Evolutionary conservation across 2,113 vertebrate genomes (phyloP), one percentile per base, ranked within the genome.

Genomic region (Cebidichthys violaceus): DNA sequence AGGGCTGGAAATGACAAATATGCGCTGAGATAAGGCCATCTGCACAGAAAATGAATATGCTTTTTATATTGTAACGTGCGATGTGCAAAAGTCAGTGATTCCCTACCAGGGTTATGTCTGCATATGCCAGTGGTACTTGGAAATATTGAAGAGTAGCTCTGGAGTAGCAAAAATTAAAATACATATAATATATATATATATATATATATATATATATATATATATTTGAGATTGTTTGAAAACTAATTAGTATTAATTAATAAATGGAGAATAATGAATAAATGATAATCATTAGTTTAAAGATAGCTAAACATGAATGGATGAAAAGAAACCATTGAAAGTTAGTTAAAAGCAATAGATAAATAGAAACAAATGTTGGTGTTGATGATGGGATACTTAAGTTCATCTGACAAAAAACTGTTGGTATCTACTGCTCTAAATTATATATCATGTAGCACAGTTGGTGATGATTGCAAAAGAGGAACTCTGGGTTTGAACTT

Each of bases 11-110:
- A 55, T 52, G 10, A 64, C 1, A 57, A 68, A 41, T 52, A 37
- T 55, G 52, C 33, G 11, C 9, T 73, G 62, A 65, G 55, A 80
- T 54, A 5, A 66, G 29, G 22, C 45, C 66, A 57, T 67, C 50
- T 74, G 59, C 57, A 41, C 66, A 72, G 52, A 52, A 29, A 39
- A 70, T 22, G 6, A 57, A 71, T 37, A 9, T 0, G 24, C 8
- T 20, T 22, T 60, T 11, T 69, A 31, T 24, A 50, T 17, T 74
- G 22, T 39, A 20, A 67, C 37, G 37, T 62, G 22, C 22, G 41
- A 2, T 43, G n/a, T 4, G 13, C 45, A 8, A 1, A 65, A 80
- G 62, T 52, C 39, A 37, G 27, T 37, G 62, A 18, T 59, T 71
- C 7, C 15, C 13, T 31, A n/a, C 33, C 9, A 22, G 27, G 57